phyloP scores from a whole-genome alignment of 2,113 vertebrate species.

The Pelecanus crispus region DNA sequence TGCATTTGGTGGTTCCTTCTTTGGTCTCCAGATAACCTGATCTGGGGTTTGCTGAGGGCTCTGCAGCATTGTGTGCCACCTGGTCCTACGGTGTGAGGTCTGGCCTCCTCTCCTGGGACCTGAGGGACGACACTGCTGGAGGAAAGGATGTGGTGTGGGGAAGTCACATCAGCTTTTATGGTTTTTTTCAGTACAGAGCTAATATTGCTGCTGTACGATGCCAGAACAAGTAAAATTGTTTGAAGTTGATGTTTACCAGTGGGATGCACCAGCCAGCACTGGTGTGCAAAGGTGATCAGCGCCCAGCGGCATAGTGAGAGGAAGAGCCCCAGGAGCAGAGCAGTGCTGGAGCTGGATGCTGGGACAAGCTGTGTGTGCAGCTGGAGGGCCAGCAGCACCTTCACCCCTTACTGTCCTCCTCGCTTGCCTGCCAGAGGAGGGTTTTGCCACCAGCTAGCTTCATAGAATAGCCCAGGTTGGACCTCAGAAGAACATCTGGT shows the following conservation, averaged over 20 bases:
- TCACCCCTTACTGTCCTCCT: neutral
- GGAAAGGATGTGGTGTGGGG: too few species aligned
- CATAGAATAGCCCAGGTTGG: too few species aligned
- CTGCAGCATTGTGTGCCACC: accelerated
- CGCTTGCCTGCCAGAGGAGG: accelerated
- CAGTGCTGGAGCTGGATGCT: too few species aligned
- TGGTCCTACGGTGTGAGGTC: accelerated
- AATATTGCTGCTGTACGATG: accelerated
- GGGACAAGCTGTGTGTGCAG: neutral
- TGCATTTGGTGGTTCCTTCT: neutral
- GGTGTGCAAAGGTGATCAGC: accelerated
- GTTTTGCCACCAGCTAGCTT: neutral
- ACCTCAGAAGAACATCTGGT: too few species aligned
- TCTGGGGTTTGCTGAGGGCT: neutral
- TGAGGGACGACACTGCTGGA: neutral
- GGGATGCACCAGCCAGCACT: neutral
- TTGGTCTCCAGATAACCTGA: neutral
- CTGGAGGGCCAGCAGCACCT: neutral
- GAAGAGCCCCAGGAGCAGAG: neutral
- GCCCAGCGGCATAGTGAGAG: accelerated
- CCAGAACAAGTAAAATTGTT: neutral
- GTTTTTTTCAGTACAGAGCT: too few species aligned
- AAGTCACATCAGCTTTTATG: accelerated
- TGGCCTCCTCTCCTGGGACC: neutral
- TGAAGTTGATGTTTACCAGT: neutral